Base-by-base conservation (phyloP, 2,888 invertebrate species). In the Pristionchus fissidentatus region DNA sequence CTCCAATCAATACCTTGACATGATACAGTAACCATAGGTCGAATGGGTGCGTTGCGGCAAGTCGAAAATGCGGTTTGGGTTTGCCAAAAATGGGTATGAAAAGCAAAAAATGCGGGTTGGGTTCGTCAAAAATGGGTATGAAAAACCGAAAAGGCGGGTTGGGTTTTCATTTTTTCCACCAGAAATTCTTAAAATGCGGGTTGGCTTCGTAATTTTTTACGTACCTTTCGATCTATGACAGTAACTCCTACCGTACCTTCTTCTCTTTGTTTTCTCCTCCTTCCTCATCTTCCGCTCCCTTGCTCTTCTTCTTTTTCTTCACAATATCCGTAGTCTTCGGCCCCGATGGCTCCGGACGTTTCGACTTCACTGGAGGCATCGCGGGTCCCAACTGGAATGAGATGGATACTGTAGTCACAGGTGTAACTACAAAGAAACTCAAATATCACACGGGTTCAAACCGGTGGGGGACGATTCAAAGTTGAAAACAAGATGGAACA, bases 301-400 rank as follows among this genome's bases (percentile, higher is more conserved):
- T 57, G 26, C 41, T n/a, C 57, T 46, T 79, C 79, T 46, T 79
- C 57, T 46, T 79, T 57, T 46, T 79, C 79, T n/a, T 29, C 38
- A 57, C 79, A 52, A 57, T 79, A 35, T 55, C 79, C 29, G n/a
- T 46, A 8, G 29, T 49, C 75, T 46, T 49, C 75, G 75, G 75
- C 3, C 75, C 75, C 29, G 26, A 22, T 3, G 75, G 75, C 75
- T 77, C 75, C 29, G 32, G 49, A 15, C 75, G 46, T 32, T 46
- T 49, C 75, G 46, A 7, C 49, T 77, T 77, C 49, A 49, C 49
- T 8, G 41, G 32, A 13, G 75, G 32, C 75, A 77, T 77, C 29
- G 38, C 32, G 60, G 32, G 32, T 32, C 70, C 70, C 35, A 70
- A n/a, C 70, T 70, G 70, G 19, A 60, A 70, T 41, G 29, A 1